Evolutionary conservation across 2,888 invertebrate genomes (phyloP).

Genomic region (Lithophane leautieri): DNA sequence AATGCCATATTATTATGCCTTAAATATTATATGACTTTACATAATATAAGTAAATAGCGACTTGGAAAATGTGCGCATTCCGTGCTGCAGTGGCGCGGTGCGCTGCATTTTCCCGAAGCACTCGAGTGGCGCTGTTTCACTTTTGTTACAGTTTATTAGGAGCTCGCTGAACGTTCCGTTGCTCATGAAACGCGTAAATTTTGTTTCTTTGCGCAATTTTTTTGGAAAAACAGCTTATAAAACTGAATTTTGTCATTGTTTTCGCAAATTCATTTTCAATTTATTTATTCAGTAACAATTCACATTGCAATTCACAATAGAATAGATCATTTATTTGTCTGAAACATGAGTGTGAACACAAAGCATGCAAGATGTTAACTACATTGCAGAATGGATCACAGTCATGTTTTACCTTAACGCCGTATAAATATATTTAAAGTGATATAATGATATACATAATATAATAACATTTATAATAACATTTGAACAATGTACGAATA

Average conservation of each 20-base stretch:
- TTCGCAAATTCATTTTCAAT: too few species aligned
- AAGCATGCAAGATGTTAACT: too few species aligned
- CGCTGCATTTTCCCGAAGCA: slow-evolving; percentile 42
- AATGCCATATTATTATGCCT: slow-evolving; percentile 1
- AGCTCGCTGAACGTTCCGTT: slow-evolving; percentile 16
- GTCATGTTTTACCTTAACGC: too few species aligned
- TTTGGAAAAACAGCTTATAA: neutral
- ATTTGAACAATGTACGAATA: neutral
- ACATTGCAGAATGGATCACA: too few species aligned
- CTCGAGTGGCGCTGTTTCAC: slow-evolving; percentile 55
- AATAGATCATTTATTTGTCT: too few species aligned
- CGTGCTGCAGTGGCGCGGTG: neutral
- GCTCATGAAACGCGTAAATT: slow-evolving; percentile 32
- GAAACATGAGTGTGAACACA: too few species aligned
- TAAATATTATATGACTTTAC: slow-evolving; percentile 29
- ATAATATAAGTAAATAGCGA: slow-evolving; percentile 24
- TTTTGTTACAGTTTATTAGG: slow-evolving; percentile 56
- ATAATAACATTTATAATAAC: too few species aligned
- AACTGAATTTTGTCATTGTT: neutral
- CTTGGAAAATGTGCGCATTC: slow-evolving; percentile 45
- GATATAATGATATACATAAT: too few species aligned
- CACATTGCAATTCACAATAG: too few species aligned
- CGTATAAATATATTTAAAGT: too few species aligned
- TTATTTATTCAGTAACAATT: too few species aligned
- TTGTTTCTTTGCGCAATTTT: slow-evolving; percentile 8